Evolutionary conservation across 2,797 vertebrate species (phyloP).

Genomic region (Fringilla coelebs): DNA sequence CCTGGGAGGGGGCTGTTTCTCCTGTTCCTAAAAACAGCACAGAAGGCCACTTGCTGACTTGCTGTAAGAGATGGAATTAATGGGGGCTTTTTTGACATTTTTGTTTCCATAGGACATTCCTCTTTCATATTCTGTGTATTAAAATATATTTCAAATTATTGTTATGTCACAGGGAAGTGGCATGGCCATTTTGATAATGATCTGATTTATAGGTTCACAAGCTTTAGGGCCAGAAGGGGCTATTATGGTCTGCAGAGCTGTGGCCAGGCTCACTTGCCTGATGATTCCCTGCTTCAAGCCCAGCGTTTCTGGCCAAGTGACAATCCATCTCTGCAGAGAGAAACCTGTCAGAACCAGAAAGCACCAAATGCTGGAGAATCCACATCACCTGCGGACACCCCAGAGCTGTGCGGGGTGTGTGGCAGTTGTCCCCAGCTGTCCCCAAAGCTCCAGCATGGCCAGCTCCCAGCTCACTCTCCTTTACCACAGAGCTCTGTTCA

Average conservation of each 20-base stretch:
- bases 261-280: background rate
- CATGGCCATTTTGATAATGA: slow-evolving; percentile 24
- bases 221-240: background rate
- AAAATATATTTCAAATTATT: background rate
- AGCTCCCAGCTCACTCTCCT: background rate
- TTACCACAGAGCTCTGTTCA: background rate
- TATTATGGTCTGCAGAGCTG: background rate
- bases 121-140: background rate
- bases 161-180: background rate
- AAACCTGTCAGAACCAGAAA: background rate
- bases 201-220: slow-evolving; percentile 28
- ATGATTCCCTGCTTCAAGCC: background rate
- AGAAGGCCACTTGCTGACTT: background rate
- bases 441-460: fast-evolving
- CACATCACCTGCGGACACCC: too few species aligned
- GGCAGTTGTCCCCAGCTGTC: background rate
- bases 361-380: background rate
- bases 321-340: background rate
- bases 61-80: background rate
- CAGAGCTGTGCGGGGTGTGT: fast-evolving
- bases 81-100: background rate
- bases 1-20: background rate
- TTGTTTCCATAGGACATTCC: background rate
- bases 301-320: background rate
- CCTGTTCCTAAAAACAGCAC: background rate